These are phyloP conservation scores for Plusia festucae DNA, from an alignment of 2,888 invertebrate genomes.

Conservation along the genomic window DNA sequence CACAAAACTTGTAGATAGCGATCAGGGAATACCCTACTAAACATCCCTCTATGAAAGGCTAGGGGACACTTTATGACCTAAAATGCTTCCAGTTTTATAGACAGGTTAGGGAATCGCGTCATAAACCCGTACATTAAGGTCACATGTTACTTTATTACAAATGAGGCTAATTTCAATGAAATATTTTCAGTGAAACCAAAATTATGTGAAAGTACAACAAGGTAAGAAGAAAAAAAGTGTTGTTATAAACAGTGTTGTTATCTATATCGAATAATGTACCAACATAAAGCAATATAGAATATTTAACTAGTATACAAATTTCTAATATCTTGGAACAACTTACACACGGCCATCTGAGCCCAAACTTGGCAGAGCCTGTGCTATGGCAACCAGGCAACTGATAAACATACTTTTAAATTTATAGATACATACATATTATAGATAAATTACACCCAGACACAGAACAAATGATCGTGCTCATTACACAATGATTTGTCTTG, in stretches of 20 bases:
- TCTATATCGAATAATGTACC: no score
- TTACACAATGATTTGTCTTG: no score
- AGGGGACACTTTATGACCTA: slow-evolving; percentile 53
- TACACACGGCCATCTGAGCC: no score
- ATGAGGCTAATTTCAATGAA: not conserved
- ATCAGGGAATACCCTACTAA: slow-evolving; percentile 39
- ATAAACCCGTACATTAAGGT: slow-evolving; percentile 44
- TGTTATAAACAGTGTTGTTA: not conserved
- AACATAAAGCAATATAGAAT: no score
- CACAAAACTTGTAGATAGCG: slow-evolving; percentile 40
- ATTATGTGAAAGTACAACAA: not conserved
- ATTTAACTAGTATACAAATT: no score
- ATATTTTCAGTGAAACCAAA: not conserved
- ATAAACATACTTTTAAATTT: no score
- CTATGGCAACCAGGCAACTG: no score
- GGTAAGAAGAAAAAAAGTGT: not conserved
- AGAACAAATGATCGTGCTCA: no score
- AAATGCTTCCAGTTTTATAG: slow-evolving; percentile 51
- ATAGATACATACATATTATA: no score
- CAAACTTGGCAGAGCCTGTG: no score
- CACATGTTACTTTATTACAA: slow-evolving; percentile 27
- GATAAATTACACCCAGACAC: no score
- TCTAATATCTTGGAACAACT: no score
- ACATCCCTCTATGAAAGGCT: slow-evolving; percentile 43
- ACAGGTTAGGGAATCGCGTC: slow-evolving; percentile 39